Percentiles rank a stretch among this genome's conserved stretches.
phyloP scores from a whole-genome alignment of 2,113 vertebrate genomes.

The Baryphthengus martii region DNA sequence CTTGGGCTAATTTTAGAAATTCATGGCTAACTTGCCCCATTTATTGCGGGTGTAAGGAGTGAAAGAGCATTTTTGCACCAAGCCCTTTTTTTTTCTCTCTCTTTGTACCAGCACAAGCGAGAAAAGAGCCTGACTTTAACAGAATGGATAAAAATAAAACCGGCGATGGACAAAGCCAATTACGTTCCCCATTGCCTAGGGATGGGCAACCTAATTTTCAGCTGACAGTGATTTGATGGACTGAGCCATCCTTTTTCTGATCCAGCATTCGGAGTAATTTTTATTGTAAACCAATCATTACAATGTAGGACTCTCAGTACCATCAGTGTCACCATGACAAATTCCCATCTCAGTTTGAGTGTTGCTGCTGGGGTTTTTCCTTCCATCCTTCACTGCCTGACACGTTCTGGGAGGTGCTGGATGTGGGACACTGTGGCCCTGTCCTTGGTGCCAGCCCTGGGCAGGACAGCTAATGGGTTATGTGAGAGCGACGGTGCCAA shows the following conservation, averaged over 20 bases:
- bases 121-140: constrained; percentile 4
- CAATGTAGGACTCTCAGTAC: constrained; percentile 32
- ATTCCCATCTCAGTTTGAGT: background rate
- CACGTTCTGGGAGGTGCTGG: background rate
- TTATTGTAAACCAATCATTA: constrained; percentile 45
- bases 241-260: constrained; percentile 42
- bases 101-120: background rate
- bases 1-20: constrained; percentile 2
- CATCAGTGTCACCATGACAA: constrained; percentile 34
- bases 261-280: constrained; percentile 46
- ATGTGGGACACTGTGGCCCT: background rate
- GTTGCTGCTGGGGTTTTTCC: background rate
- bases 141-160: constrained; percentile 60
- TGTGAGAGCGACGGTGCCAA: background rate
- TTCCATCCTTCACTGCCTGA: constrained; percentile 5
- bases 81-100: background rate
- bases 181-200: constrained; percentile 60
- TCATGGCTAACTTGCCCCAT: background rate
- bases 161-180: constrained; percentile 47
- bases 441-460: background rate
- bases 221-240: constrained; percentile 62
- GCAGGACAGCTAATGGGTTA: background rate
- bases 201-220: constrained; percentile 67
- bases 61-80: background rate
- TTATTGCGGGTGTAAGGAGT: background rate